A percentile compares a stretch with the other conserved stretches of the same genome.
Evolutionary conservation across 2,797 vertebrate species (phyloP).

Genomic region (Dicrostonyx torquatus): DNA sequence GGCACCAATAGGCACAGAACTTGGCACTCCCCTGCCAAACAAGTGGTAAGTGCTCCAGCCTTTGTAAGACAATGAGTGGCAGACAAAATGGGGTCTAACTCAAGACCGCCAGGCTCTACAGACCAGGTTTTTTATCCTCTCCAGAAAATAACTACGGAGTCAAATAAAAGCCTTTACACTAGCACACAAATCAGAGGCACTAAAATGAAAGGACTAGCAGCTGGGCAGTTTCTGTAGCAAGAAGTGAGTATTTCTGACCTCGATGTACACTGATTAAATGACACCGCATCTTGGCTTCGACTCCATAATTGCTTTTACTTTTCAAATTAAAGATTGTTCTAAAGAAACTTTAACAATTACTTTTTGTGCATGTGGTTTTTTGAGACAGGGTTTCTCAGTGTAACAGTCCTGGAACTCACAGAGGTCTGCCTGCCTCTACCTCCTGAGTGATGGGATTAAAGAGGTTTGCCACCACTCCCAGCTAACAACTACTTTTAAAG

Average conservation of each 20-base stretch:
- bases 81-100: background rate
- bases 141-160: background rate
- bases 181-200: background rate
- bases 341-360: background rate
- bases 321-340: background rate
- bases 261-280: background rate
- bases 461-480: background rate
- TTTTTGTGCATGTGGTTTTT: background rate
- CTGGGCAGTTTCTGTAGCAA: background rate
- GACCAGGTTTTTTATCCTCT: background rate
- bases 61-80: background rate
- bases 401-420: background rate
- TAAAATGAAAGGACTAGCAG: background rate
- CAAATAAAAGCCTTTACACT: background rate
- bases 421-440: background rate
- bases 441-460: background rate
- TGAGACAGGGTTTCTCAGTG: background rate
- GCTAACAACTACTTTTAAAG: background rate
- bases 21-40: background rate
- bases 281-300: constrained; percentile 40
- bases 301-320: background rate
- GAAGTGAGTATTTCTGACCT: background rate
- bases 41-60: background rate
- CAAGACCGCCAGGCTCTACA: background rate
- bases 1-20: background rate